Conservation (phyloP, 2,113 vertebrate genomes). For the Chaenocephalus aceratus region DNA sequence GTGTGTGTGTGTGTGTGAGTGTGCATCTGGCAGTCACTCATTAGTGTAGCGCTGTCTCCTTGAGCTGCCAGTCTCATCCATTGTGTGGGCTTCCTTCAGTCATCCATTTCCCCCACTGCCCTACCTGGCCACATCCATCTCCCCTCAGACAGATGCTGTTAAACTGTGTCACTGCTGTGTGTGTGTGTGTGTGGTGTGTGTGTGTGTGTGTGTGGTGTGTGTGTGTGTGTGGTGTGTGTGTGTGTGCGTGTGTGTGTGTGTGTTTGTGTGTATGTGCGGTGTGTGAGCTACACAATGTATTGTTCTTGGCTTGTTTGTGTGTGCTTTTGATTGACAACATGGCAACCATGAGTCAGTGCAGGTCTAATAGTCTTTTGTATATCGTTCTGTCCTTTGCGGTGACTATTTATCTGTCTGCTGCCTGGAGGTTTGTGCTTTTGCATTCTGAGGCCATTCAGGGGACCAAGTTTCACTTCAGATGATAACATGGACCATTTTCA, state of each 20-base stretch:
- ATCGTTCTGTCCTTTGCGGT: slow-evolving; percentile 40
- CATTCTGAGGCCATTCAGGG: slow-evolving; percentile 31
- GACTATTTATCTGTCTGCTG: slow-evolving; percentile 52
- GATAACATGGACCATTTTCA: background rate
- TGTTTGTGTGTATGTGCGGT: slow-evolving; percentile 26
- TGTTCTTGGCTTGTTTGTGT: slow-evolving; percentile 33
- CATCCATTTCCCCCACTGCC: slow-evolving; percentile 64
- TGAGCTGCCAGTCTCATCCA: slow-evolving; percentile 66
- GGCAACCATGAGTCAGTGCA: slow-evolving; percentile 48
- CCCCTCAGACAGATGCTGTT: slow-evolving; percentile 55
- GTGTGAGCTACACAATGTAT: slow-evolving; percentile 23
- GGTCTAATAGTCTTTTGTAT: slow-evolving; percentile 47
- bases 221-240: background rate
- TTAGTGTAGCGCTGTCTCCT: slow-evolving; percentile 69
- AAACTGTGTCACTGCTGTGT: slow-evolving; percentile 40
- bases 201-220: background rate
- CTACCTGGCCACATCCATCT: slow-evolving; percentile 71
- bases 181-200: background rate
- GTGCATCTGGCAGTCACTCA: slow-evolving; percentile 57
- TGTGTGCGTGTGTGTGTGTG: background rate
- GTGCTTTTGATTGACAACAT: slow-evolving; percentile 60
- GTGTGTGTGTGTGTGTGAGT: slow-evolving; percentile 24
- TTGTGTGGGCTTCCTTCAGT: slow-evolving; percentile 70
- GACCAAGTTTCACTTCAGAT: background rate
- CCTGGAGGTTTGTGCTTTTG: slow-evolving; percentile 27